Evolutionary conservation across 2,888 invertebrate genomes (phyloP).

Genomic region (Listrodromus nycthemerus): DNA sequence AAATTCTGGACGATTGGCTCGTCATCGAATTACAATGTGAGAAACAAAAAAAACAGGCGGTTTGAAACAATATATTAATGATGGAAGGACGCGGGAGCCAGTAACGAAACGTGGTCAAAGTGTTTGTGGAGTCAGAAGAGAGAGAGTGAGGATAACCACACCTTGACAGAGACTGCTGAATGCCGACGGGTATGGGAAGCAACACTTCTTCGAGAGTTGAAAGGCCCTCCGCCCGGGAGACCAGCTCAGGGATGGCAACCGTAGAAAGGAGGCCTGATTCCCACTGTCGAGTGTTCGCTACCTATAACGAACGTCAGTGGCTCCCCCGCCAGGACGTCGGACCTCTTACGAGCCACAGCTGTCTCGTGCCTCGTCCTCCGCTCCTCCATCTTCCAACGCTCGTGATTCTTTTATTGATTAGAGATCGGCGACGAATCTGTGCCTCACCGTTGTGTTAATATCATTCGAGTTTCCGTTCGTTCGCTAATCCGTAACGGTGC

Average conservation of each 20-base stretch:
- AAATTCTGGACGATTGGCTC: not conserved
- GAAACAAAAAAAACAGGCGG: no score
- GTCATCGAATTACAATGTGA: no score
- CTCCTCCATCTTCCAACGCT: not conserved
- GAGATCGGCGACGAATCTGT: no score
- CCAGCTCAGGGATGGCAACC: slow-evolving; percentile 76
- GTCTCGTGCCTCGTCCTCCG: not conserved
- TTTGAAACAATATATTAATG: not conserved
- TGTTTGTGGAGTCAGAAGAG: not conserved
- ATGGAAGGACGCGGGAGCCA: not conserved
- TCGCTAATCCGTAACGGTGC: no score
- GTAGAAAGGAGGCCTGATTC: slow-evolving; percentile 53
- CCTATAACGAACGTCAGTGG: not conserved
- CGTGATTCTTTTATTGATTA: not conserved
- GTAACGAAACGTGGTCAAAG: not conserved
- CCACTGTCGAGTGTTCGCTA: slow-evolving; percentile 6
- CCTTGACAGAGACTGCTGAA: slow-evolving; percentile 79
- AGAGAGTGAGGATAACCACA: slow-evolving; percentile 76
- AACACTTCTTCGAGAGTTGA: slow-evolving; percentile 78
- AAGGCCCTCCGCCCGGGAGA: slow-evolving; percentile 81
- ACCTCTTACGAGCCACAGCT: not conserved
- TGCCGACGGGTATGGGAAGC: slow-evolving; percentile 72
- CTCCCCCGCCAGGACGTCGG: not conserved
- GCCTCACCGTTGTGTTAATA: no score
- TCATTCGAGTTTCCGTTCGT: no score